Percentiles rank a stretch among this genome's conserved stretches.
Evolutionary conservation across 2,113 vertebrate species (phyloP).

Genomic region (Chaetura pelagica): DNA sequence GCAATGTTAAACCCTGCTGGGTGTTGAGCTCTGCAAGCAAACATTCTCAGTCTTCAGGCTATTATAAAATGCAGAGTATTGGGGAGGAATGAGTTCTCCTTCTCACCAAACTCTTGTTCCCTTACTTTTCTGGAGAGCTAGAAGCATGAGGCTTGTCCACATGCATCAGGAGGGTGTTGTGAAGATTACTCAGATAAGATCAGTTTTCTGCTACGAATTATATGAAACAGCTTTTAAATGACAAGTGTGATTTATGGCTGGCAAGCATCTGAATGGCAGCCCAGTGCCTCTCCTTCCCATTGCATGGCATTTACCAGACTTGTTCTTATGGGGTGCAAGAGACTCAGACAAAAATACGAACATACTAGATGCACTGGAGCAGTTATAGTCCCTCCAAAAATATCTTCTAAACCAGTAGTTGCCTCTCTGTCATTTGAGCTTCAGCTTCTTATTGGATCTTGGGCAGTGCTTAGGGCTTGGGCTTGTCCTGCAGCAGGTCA

Average conservation of each 20-base stretch:
- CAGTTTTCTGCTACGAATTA: not conserved
- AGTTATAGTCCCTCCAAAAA: not conserved
- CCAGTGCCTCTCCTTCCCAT: not conserved
- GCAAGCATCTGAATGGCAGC: not conserved
- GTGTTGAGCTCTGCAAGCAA: not conserved
- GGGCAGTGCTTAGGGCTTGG: not conserved
- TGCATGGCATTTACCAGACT: not conserved
- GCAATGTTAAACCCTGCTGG: not conserved
- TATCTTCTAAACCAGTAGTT: not conserved
- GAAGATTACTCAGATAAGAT: conserved; percentile 9
- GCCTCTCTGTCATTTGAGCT: not conserved
- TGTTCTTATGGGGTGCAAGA: not conserved
- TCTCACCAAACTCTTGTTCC: not conserved
- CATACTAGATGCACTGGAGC: not conserved
- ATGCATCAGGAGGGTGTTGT: not conserved
- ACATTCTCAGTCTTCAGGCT: not conserved
- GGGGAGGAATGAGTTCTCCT: not conserved
- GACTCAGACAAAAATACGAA: not conserved
- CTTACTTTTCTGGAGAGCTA: not conserved
- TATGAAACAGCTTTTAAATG: not conserved
- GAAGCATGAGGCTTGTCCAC: not conserved
- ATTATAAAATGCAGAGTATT: not conserved
- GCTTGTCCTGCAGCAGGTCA: not conserved
- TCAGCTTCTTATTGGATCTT: not conserved
- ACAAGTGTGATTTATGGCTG: not conserved